Base-by-base conservation (phyloP, 2,797 vertebrate genomes). In the Siniperca obscura region DNA sequence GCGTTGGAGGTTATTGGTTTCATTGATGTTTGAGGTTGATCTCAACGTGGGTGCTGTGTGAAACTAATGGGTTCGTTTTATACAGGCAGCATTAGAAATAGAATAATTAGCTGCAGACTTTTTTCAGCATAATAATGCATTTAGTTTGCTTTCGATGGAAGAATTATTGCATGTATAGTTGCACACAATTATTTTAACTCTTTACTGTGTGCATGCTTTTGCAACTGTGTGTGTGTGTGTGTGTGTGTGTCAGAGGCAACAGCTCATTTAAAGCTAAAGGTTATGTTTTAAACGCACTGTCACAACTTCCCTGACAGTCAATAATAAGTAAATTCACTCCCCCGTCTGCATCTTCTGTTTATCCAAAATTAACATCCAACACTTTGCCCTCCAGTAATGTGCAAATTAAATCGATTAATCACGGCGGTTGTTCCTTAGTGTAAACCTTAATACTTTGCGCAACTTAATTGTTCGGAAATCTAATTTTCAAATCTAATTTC, bases 401-500 rank as follows among this genome's bases (percentile, higher is more conserved):
- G 92, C 91, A 92, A 93, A 95, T 95, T 94, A 93, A 95, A 95
- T 94, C 91, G 93, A 94, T 95, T 95, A 93, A 95, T 94, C 94
- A 94, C 93, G 93, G 90, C 87, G 92, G 93, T 94, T 94, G 95
- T 95, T 95, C 91, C 89, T 95, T 89, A 34, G 84, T 87, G 90
- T 86, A 93, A 94, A 82, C 87, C 84, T 73, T 95, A 96, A 96
- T 97, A 96, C 95, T 96, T 97, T 96, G 95, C 95, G 95, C 96
- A 96, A 96, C 96, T 97, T 98, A 97, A 97, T 96, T 97, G 93
- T 97, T 96, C 95, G 95, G 95, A 95, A 96, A 97, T 97, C 97
- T 97, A 97, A 98, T 98, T 97, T 97, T 93, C 89, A 72, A 92
- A 94, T 94, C 89, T 92, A 93, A 93, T 94, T 94, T 91, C 90